Evolutionary conservation across 2,797 vertebrate genomes (phyloP), one percentile per base, ranked within the genome.

Genomic region (Sebastiscus albofasciatus): DNA sequence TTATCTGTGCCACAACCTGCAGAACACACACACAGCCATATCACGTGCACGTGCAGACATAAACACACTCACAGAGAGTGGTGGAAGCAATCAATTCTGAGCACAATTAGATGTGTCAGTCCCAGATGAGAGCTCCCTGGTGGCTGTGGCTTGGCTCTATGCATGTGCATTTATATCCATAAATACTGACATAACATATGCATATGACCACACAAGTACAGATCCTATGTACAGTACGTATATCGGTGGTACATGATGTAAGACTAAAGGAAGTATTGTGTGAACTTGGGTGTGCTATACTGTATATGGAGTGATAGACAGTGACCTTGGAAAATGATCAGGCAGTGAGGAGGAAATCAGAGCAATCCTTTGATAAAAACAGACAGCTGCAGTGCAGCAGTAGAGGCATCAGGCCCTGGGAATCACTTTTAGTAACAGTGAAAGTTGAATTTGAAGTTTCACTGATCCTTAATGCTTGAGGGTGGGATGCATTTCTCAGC

Each of bases 41-140:
- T 8, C 58, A 60, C 10, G 27, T 49, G 14, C 58, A 60, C 59
- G 39, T 49, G 24, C 42, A 77, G 14, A 72, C 59, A 72, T 66
- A 49, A 27, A 72, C 46, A 68, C 66, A 62, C 26, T 7, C 20
- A 77, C 52, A 67, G 36, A 74, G 69, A 80, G 56, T 55, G 76
- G 69, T 79, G 3, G 26, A 81, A 89, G 79, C 79, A 62, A 80
- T 87, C 67, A 80, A n/a, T 81, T 82, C 66, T 81, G 60, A 83
- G 62, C 54, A 42, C 46, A 73, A 85, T 86, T 84, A 55, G 39
- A 36, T 68, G 75, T 76, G 79, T 87, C 83, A 81, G 67, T 72
- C 10, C 74, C 79, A 83, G 74, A 82, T 88, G 80, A 85, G 75
- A 39, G 14, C 55, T 81, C 54, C 61, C 79, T 67, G 59, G 60